Percentiles rank a stretch among this genome's conserved stretches.
Evolutionary conservation across 1,140 invertebrate genomes (phyloP).

Genomic region (Drosophila fuyamai): DNA sequence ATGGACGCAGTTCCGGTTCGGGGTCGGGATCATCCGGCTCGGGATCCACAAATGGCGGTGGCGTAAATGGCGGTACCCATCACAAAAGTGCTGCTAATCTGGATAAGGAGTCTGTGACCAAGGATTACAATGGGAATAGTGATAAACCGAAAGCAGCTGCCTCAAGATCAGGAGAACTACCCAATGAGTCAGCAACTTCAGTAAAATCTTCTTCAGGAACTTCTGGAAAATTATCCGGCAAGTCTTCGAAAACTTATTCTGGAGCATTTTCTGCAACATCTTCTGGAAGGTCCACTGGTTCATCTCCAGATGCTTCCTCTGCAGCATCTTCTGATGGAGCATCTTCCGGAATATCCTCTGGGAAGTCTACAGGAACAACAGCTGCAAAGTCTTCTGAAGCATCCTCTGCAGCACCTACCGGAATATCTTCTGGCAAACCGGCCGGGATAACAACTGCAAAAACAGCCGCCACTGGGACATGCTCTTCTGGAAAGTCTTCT

Average conservation of each 20-base stretch:
- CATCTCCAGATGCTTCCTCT: not conserved
- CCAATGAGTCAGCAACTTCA: not conserved
- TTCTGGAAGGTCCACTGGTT: constrained; percentile 1
- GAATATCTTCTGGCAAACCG: constrained; percentile 4
- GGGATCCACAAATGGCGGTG: constrained; percentile 65
- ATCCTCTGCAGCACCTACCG: not conserved
- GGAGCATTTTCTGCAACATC: not conserved
- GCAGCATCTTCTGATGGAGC: constrained; percentile 8
- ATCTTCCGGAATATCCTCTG: constrained; percentile 8
- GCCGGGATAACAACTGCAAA: not conserved
- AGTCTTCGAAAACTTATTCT: not conserved
- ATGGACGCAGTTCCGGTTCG: constrained; percentile 25
- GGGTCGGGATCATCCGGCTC: constrained; percentile 26
- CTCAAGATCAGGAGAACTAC: not conserved
- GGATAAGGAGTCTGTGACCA: constrained; percentile 25
- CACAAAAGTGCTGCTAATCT: constrained; percentile 43
- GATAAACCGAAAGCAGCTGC: constrained; percentile 33
- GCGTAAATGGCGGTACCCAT: constrained; percentile 64
- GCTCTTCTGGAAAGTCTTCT: constrained; percentile 2
- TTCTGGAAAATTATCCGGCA: constrained; percentile 6
- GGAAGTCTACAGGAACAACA: constrained; percentile 2
- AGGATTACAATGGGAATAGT: constrained; percentile 50
- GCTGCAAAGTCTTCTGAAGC: not conserved
- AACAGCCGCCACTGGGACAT: not conserved
- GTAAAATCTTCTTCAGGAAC: not conserved